Evolutionary conservation across 2,113 vertebrate species (phyloP), one percentile per base, ranked within the genome.

Genomic region (Hylia prasina): DNA sequence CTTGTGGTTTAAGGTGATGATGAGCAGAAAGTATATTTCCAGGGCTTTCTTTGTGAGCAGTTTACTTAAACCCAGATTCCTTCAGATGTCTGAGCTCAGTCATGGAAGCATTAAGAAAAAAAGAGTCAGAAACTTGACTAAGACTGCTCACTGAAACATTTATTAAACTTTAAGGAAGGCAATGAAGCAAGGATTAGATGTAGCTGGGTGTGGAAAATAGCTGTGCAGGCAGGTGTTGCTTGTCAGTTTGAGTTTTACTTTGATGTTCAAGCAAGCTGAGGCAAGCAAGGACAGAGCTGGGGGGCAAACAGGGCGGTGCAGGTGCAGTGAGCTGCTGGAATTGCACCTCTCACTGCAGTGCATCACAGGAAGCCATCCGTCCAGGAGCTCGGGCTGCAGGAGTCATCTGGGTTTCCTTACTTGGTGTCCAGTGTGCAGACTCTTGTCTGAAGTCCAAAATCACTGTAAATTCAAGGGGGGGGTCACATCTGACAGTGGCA

Each of bases 161-260:
- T 93, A 80, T 94, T 90, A 93, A 87, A 89, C 78, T 73, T 88
- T 90, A 78, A 93, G 78, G 60, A 60, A 89, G 40, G 79, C 79
- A 95, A 3, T 57, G 90, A 96, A 97, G 82, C 90, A 89, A 95
- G 48, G 68, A 79, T 81, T 78, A 89, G 64, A 53, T 81, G 56
- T 90, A 90, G 60, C 56, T 96, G 90, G 82, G 82, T 86, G 86
- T 92, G 86, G 92, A 81, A 93, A 89, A 92, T 90, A 83, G 50
- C 92, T 78, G 75, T 94, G 68, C 75, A 82, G 93, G 93, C 88
- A 90, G 94, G 94, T 94, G 93, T 66, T 93, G 60, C 76, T 85
- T 94, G 96, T 97, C 94, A 83, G 82, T 81, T 78, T 37, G 72
- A 70, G 79, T 96, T 95, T 83, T 40, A 48, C 64, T 90, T 94